A percentile compares a stretch with the other conserved stretches of the same genome.
phyloP scores from a whole-genome alignment of 1,140 invertebrate species.

The Drosophila rhopaloa region DNA sequence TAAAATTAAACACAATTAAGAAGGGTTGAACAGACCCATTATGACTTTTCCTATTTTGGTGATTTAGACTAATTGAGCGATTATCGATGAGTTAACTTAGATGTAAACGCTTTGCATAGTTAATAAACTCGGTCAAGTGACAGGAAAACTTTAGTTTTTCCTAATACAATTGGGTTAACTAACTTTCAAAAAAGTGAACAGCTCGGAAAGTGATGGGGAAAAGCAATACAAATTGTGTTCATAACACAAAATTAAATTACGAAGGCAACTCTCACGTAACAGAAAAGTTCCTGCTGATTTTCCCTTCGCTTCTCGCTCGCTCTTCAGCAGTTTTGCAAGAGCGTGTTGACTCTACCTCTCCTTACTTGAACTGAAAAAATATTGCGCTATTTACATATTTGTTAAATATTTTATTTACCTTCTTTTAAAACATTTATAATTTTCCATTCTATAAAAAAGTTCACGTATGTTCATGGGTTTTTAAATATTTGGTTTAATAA shows the following conservation, averaged over 20 bases:
- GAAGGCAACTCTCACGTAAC: constrained; percentile 26
- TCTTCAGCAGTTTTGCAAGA: neutral
- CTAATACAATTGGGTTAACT: constrained; percentile 23
- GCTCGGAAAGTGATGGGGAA: neutral
- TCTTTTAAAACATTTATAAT: no score
- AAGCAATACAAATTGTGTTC: constrained; percentile 3
- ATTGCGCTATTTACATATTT: no score
- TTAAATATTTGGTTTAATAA: no score
- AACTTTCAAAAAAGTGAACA: constrained; percentile 19
- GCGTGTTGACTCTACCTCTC: neutral
- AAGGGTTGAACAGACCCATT: constrained; percentile 1
- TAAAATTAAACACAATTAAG: constrained; percentile 2
- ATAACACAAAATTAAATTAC: constrained; percentile 53
- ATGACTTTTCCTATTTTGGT: neutral
- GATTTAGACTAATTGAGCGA: neutral
- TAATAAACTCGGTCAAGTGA: constrained; percentile 6
- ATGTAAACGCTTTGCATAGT: neutral
- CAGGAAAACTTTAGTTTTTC: constrained; percentile 8
- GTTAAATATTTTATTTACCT: no score
- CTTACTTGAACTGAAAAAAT: neutral
- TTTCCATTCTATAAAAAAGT: no score
- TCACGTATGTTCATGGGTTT: no score
- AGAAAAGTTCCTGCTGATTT: constrained; percentile 1
- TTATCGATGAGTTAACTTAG: neutral
- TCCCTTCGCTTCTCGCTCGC: neutral